Base-by-base conservation (phyloP, 2,888 invertebrate genomes). In the Dimorphilus gyrociliatus region DNA sequence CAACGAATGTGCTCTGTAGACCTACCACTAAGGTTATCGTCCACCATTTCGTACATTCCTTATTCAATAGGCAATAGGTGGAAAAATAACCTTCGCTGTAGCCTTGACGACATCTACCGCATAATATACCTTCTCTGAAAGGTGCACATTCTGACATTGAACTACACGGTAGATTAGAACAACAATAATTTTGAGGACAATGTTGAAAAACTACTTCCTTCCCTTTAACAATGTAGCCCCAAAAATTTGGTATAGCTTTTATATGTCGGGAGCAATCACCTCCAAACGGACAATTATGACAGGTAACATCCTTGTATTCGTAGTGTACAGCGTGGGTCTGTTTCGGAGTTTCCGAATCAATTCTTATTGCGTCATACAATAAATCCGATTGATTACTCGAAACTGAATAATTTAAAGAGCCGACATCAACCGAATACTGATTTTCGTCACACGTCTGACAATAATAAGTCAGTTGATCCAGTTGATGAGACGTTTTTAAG, bases 151-250 rank as follows among this genome's bases (percentile, higher is more conserved):
- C 23, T 25, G 37, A 27, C 17, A 37, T 29, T 7, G 36, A 28
- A 2, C 28, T 27, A 17, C 42, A 41, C 7, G 18, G 16, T 4
- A 29, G 32, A 6, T 32, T 36, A 2, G 38, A 34, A 28, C 41
- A 41, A 34, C 43, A 43, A 34, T 43, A 43, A 12, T 38, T 35
- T 15, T 35, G 27, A 4, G 41, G 43, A 27, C 43, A 43, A 30
- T 43, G 40, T 26, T 43, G 41, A 29, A 43, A 42, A 10, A 28
- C 14, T 13, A 41, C 33, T 8, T 34, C 21, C n/a, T 18, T 16
- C 3, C 27, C 24, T 8, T 27, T n/a, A n/a, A n/a, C 16, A 18
- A 23, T 8, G 32, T 34, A 40, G 15, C 43, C 43, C 43, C 43
- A 43, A 35, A 40, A 43, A 35, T 43, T 43, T 13, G 34, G 35